phyloP scores from a whole-genome alignment of 2,797 vertebrate genomes.

The Alcedo quadribrachys region DNA sequence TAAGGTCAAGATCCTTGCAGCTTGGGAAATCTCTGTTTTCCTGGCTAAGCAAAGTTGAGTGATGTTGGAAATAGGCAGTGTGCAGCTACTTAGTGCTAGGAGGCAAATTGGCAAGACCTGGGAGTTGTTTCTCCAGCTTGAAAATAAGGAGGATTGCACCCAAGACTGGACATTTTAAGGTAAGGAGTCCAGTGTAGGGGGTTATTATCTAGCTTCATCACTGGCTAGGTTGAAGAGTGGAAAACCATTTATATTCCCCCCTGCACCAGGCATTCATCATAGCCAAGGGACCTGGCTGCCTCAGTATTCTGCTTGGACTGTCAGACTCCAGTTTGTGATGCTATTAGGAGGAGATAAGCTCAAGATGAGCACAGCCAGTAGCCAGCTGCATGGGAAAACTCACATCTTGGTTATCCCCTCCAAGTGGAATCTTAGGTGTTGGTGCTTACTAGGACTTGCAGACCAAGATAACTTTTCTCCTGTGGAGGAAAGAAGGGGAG shows the following conservation, averaged over 20 bases:
- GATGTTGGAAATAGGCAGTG: background rate
- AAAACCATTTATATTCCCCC: background rate
- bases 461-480: accelerated
- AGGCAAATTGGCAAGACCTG: background rate
- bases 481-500: background rate
- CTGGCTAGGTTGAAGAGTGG: background rate
- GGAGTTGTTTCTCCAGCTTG: background rate
- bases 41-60: background rate
- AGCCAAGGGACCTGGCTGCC: background rate
- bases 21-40: background rate
- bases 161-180: background rate
- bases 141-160: background rate
- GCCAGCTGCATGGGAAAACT: background rate
- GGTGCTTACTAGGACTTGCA: background rate
- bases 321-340: background rate
- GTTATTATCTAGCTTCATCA: background rate
- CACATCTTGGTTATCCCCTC: background rate
- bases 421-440: background rate
- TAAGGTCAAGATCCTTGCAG: background rate
- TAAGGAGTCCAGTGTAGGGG: background rate
- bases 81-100: background rate
- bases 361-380: background rate
- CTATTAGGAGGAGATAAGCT: background rate
- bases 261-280: background rate
- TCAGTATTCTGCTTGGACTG: background rate